Percentiles rank a stretch among this genome's conserved stretches.
Evolutionary conservation across 2,888 invertebrate genomes (phyloP).

Genomic region (Andrena bicolor): DNA sequence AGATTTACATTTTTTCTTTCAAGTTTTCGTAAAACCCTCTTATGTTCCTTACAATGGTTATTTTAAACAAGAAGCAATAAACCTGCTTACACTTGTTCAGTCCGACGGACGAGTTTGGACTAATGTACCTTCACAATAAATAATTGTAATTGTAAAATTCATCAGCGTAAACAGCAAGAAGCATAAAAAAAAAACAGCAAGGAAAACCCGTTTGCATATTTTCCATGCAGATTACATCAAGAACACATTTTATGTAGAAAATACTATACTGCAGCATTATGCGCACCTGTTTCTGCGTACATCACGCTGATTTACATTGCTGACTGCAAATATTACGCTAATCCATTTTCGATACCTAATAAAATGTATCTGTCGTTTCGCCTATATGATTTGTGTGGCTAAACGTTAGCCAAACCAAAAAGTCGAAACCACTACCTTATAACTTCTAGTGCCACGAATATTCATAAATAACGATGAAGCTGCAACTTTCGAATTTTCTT

Average conservation of each 20-base stretch:
- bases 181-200: background rate
- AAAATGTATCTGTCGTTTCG: background rate
- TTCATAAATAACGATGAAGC: no score
- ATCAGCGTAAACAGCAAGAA: background rate
- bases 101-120: background rate
- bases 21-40: no score
- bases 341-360: conserved; percentile 20
- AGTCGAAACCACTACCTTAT: no score
- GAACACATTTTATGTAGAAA: background rate
- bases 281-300: background rate
- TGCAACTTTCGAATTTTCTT: no score
- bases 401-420: no score
- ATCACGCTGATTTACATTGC: conserved; percentile 8
- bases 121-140: background rate
- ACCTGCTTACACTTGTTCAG: background rate
- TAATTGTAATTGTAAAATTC: conserved; percentile 2
- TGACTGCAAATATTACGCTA: background rate
- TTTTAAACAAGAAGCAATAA: background rate
- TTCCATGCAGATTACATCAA: conserved; percentile 1
- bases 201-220: background rate
- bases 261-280: conserved; percentile 12
- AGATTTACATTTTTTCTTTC: no score
- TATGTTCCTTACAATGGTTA: background rate
- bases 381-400: background rate
- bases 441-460: no score